These are phyloP conservation scores for Folsomia candida DNA, from an alignment of 2,888 invertebrate species.

Conservation along the genomic window DNA sequence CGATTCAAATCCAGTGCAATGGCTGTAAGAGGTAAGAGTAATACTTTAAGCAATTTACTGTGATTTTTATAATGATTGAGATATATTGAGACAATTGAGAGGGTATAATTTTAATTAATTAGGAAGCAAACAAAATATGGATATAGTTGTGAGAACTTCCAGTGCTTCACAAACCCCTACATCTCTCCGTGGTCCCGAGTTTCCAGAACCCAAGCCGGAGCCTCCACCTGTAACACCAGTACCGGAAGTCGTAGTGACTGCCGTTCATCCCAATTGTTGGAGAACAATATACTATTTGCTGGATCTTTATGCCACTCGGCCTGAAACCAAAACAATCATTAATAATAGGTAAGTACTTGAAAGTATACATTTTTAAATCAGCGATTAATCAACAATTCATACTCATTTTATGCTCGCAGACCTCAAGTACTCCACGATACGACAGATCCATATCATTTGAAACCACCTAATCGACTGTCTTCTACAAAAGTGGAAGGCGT, in stretches of 20 bases:
- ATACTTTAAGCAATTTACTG: not conserved
- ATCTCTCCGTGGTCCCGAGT: constrained; percentile 44
- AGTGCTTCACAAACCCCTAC: constrained; percentile 49
- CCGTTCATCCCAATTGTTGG: constrained; percentile 75
- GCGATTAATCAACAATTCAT: not conserved
- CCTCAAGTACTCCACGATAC: constrained; percentile 30
- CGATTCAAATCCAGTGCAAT: constrained; percentile 75
- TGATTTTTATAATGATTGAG: not conserved
- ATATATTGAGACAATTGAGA: too few relatives aligned
- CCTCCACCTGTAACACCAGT: constrained; percentile 1
- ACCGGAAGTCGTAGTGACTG: constrained; percentile 6
- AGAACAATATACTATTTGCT: constrained; percentile 87
- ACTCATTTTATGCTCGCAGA: constrained; percentile 10
- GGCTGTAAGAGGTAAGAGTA: constrained; percentile 65
- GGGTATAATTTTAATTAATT: not conserved
- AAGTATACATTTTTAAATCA: not conserved
- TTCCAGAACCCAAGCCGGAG: constrained; percentile 24
- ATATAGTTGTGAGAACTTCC: constrained; percentile 38
- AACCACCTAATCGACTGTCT: constrained; percentile 15
- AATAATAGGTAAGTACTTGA: constrained; percentile 55
- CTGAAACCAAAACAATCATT: constrained; percentile 87
- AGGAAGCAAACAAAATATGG: constrained; percentile 36
- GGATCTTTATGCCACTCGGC: constrained; percentile 89
- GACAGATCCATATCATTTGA: constrained; percentile 25
- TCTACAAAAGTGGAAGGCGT: constrained; percentile 21